Percentiles rank a stretch among this genome's conserved stretches.
These are phyloP conservation scores for Phaetusa simplex DNA, from an alignment of 2,113 vertebrate genomes.

Conservation along the genomic window DNA sequence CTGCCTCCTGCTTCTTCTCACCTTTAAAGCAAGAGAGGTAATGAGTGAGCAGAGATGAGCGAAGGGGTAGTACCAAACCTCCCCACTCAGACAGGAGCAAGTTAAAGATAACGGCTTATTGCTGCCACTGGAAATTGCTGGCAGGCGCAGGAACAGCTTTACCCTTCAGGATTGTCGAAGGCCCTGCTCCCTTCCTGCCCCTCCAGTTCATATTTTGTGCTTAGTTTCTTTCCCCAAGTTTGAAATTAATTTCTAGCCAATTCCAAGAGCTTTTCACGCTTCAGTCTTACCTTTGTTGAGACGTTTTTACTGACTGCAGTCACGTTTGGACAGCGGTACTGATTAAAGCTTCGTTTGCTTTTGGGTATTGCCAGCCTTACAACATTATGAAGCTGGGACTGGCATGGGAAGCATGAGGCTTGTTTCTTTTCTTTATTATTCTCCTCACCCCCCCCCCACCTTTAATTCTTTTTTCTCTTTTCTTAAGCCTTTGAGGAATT, in stretches of 20 bases:
- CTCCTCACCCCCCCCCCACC: background rate
- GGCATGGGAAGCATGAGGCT: background rate
- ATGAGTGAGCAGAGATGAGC: background rate
- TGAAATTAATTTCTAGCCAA: background rate
- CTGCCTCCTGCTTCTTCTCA: slow-evolving; percentile 4
- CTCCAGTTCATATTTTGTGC: background rate
- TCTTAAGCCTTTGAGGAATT: slow-evolving; percentile 52
- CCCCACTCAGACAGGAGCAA: background rate
- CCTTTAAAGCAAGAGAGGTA: slow-evolving; percentile 9
- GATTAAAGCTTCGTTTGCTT: background rate
- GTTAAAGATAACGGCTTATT: background rate
- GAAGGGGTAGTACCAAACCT: background rate
- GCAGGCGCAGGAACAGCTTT: background rate
- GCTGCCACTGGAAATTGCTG: background rate
- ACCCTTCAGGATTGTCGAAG: background rate
- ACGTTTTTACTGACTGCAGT: background rate
- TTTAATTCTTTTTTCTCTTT: slow-evolving; percentile 1
- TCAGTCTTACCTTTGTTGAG: background rate
- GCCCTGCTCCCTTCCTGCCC: background rate
- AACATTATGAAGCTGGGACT: background rate
- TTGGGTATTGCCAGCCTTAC: background rate
- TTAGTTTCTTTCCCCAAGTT: background rate
- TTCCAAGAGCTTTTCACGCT: background rate
- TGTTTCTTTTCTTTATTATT: background rate
- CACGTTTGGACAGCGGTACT: background rate